Percentiles rank a stretch among this genome's conserved stretches.
These are phyloP conservation scores for Halichoeres trimaculatus DNA, from an alignment of 2,113 vertebrate species.

Conservation along the genomic window DNA sequence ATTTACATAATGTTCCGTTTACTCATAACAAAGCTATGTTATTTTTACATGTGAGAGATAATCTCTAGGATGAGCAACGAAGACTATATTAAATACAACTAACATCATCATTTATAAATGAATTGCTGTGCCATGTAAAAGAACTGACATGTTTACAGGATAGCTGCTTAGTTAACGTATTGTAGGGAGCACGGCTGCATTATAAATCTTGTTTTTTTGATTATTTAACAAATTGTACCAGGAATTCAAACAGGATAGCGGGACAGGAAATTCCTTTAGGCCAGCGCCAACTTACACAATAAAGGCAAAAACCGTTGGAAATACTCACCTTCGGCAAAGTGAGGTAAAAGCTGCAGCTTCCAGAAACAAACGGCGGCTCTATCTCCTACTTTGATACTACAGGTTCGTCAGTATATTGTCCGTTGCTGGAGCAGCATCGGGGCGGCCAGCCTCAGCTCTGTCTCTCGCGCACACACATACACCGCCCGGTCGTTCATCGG, in stretches of 20 bases:
- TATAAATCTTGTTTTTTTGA: background rate
- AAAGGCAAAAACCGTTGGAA: background rate
- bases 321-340: slow-evolving; percentile 62
- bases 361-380: slow-evolving; percentile 7
- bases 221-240: background rate
- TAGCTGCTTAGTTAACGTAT: no score
- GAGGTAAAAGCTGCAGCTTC: slow-evolving; percentile 19
- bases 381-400: background rate
- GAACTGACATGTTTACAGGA: no score
- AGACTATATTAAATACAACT: background rate
- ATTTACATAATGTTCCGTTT: background rate
- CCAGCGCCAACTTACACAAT: slow-evolving; percentile 54
- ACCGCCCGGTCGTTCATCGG: slow-evolving; percentile 48
- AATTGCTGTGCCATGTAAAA: background rate
- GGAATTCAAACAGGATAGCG: slow-evolving; percentile 19
- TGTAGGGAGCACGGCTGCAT: background rate
- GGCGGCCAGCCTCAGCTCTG: slow-evolving; percentile 43
- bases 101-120: background rate
- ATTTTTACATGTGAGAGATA: background rate
- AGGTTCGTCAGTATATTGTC: slow-evolving; percentile 42
- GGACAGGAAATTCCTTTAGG: slow-evolving; percentile 65
- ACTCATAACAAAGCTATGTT: background rate
- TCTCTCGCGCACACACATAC: slow-evolving; percentile 17
- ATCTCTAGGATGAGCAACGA: background rate
- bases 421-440: slow-evolving; percentile 53